Percentiles rank a stretch among this genome's conserved stretches.
phyloP scores from a whole-genome alignment of 2,888 invertebrate species.

The Smittia aterrima region DNA sequence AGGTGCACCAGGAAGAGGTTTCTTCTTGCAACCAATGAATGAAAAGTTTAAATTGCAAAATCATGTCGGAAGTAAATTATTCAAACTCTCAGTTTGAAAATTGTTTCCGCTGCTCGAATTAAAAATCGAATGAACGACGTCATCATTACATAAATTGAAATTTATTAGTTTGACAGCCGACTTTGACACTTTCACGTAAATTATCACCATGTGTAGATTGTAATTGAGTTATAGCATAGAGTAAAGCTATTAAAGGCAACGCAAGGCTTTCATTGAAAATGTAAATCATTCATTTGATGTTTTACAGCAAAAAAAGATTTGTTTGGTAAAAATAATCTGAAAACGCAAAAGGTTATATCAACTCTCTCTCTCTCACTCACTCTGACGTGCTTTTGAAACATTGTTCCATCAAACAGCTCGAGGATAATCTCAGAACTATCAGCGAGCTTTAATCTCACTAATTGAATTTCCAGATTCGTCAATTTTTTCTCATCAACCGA shows the following conservation, averaged over 20 bases:
- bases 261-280: slow-evolving; percentile 4
- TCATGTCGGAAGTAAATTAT: background rate
- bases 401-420: background rate
- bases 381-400: background rate
- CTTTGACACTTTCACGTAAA: slow-evolving; percentile 26
- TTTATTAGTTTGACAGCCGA: slow-evolving; percentile 30
- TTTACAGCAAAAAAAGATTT: background rate
- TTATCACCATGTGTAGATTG: background rate
- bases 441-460: slow-evolving; percentile 27
- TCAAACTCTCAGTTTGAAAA: background rate
- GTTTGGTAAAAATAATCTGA: background rate
- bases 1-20: no score
- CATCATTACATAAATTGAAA: no score
- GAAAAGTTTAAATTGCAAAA: background rate
- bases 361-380: no score
- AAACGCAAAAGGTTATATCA: background rate
- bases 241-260: background rate
- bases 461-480: slow-evolving; percentile 36
- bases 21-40: background rate
- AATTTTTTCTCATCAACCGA: no score
- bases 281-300: slow-evolving; percentile 29
- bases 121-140: background rate
- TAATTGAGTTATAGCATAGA: background rate
- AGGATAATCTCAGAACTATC: background rate
- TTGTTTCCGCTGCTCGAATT: no score